These are phyloP conservation scores for Rhyacophila brunnea DNA, from an alignment of 1,140 invertebrate species.

Conservation along the genomic window DNA sequence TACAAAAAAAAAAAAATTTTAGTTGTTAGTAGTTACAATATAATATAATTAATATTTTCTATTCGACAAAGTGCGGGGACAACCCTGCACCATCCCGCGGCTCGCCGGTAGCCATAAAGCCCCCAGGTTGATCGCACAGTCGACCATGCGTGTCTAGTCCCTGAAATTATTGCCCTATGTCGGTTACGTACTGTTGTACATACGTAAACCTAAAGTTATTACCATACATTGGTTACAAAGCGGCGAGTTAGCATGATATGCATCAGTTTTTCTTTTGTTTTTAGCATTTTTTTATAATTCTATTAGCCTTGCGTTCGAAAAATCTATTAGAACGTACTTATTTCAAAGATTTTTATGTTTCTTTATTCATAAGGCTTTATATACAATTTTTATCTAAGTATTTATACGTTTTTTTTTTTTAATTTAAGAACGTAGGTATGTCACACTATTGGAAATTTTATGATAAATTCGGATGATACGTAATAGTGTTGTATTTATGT, in stretches of 20 bases:
- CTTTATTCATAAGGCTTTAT: no score
- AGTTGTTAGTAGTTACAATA: no score
- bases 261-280: neutral
- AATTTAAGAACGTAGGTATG: no score
- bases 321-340: no score
- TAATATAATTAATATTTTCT: no score
- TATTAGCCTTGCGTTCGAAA: neutral
- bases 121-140: slow-evolving; percentile 34
- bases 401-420: no score
- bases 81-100: slow-evolving; percentile 18
- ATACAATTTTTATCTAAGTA: no score
- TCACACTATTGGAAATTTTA: no score
- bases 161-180: slow-evolving; percentile 34
- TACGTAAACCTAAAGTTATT: slow-evolving; percentile 28
- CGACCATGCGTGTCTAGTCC: slow-evolving; percentile 33
- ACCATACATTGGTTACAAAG: slow-evolving; percentile 13
- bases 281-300: neutral
- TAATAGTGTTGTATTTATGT: no score
- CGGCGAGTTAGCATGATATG: neutral
- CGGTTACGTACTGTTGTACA: slow-evolving; percentile 26
- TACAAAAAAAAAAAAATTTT: no score
- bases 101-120: slow-evolving; percentile 34
- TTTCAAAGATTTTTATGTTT: no score
- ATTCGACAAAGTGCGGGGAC: slow-evolving; percentile 2
- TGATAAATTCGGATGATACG: no score